Base-by-base conservation (phyloP, 2,113 vertebrate genomes). In the Salvelinus namaycush region DNA sequence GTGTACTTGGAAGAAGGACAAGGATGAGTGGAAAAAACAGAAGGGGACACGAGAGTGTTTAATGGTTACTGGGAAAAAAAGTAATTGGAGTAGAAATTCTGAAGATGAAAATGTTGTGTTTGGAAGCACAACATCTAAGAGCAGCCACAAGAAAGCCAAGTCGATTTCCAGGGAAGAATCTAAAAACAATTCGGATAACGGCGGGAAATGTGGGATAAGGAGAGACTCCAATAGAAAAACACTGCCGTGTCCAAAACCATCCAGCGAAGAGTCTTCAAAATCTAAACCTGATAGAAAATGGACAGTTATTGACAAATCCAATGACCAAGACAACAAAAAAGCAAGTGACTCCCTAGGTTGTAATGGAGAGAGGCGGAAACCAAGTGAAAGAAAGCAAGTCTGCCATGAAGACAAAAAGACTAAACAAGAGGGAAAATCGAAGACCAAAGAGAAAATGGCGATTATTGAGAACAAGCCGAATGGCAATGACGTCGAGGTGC, bases 401-500 rank as follows among this genome's bases (percentile, higher is more conserved):
- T 5, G 7, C 60, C 39, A 18, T 3, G 76, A 82, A 73, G 18
- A 12, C 39, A 76, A 77, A 39, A 80, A 75, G 8, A 48, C 74
- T 62, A 76, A 70, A 76, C 74, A 70, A 11, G 18, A 73, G 14
- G 68, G 18, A 16, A 44, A 44, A 51, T 75, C 81, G 34, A 79
- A 83, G 69, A 51, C 34, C 34, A 82, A 79, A 71, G 31, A 34
- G 18, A 86, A 87, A 79, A 83, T 80, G 49, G 9, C 2, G 3
- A 72, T 1, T 11, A 72, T 1, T 11, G 22, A 67, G 2, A 49
- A 39, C 2, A 59, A 85, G 11, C 75, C 76, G 34, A 78, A 79
- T 13, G 87, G 88, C 1, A 65, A 79, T 22, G 74, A 81, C 18
- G 76, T 81, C 39, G 91, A 92, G 3, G 72, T 78, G 8, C 91